Conservation (phyloP, 2,797 vertebrate species). For the Eulemur mongoz region DNA sequence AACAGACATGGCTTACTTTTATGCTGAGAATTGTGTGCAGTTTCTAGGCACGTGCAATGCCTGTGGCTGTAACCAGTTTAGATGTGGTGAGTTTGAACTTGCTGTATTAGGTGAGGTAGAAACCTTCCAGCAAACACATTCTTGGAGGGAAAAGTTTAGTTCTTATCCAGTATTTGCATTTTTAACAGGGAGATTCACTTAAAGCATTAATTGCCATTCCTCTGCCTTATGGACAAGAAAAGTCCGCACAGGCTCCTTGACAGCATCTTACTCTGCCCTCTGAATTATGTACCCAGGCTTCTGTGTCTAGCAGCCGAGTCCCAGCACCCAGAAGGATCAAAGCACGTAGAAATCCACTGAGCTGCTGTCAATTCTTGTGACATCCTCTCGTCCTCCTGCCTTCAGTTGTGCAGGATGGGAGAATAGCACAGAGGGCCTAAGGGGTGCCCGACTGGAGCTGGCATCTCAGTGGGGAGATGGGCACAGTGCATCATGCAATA, state of each 20-base stretch:
- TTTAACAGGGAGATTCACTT: neutral
- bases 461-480: neutral
- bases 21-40: neutral
- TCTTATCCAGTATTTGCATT: neutral
- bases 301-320: rapidly evolving
- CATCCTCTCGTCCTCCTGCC: neutral
- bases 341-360: neutral
- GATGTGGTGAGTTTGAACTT: neutral
- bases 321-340: neutral
- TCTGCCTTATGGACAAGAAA: neutral
- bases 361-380: too few species aligned
- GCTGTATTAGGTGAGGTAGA: neutral
- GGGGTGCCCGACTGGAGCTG: too few species aligned
- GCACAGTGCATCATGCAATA: neutral
- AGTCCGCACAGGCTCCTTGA: neutral
- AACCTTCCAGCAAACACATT: neutral
- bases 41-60: rapidly evolving
- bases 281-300: too few species aligned
- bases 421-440: neutral
- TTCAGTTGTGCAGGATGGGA: rapidly evolving
- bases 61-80: neutral
- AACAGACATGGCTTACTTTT: neutral
- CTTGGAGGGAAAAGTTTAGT: neutral
- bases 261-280: rapidly evolving
- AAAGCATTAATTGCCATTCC: neutral